phyloP scores from a whole-genome alignment of 2,888 invertebrate species.

The Timandra comae region DNA sequence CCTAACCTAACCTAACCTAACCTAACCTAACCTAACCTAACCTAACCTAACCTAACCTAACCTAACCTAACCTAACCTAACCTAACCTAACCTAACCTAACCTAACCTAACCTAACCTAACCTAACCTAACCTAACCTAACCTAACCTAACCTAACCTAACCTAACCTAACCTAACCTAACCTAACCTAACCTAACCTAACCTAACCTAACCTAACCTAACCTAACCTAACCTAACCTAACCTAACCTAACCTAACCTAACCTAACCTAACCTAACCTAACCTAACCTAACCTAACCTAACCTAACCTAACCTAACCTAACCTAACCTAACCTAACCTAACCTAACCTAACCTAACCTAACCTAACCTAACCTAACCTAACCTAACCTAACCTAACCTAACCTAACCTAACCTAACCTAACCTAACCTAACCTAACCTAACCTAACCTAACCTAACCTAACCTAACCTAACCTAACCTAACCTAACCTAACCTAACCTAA shows the following conservation, averaged over 20 bases:
- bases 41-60: not conserved
- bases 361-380: not conserved
- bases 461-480: not conserved
- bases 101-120: not conserved
- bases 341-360: not conserved
- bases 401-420: not conserved
- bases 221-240: not conserved
- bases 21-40: not conserved
- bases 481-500: not conserved
- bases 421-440: not conserved
- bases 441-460: not conserved
- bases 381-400: not conserved
- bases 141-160: not conserved
- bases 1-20: not conserved
- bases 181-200: not conserved
- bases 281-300: not conserved
- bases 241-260: not conserved
- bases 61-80: not conserved
- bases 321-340: not conserved
- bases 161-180: not conserved
- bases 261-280: not conserved
- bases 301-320: not conserved
- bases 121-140: not conserved
- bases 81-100: not conserved
- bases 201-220: not conserved